Percentiles rank a stretch among this genome's conserved stretches.
Evolutionary conservation across 1,140 invertebrate genomes (phyloP).

Genomic region (Danaus plexippus): DNA sequence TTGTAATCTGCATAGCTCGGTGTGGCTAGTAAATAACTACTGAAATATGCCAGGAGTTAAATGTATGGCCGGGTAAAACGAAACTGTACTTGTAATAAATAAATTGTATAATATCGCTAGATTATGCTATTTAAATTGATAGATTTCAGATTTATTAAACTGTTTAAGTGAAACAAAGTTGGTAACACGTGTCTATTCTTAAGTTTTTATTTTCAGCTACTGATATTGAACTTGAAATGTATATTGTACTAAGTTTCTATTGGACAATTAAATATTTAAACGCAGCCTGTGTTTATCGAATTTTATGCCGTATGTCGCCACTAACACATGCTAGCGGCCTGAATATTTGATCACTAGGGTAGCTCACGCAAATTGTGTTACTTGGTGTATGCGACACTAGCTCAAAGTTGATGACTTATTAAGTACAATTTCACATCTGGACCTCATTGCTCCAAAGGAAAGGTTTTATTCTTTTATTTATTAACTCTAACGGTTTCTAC

Average conservation of each 20-base stretch:
- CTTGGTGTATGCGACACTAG: conserved; percentile 26
- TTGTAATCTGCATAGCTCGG: conserved; percentile 33
- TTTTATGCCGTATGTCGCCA: conserved; percentile 20
- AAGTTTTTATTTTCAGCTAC: too few species aligned
- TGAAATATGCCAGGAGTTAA: conserved; percentile 20
- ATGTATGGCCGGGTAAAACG: conserved; percentile 10
- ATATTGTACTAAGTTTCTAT: too few species aligned
- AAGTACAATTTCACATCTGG: conserved; percentile 5
- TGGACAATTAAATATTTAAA: neutral
- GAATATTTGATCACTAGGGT: conserved; percentile 35
- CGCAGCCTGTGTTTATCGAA: conserved; percentile 5
- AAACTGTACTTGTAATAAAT: too few species aligned
- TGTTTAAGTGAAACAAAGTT: too few species aligned
- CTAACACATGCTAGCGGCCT: conserved; percentile 25
- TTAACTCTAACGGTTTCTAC: too few species aligned
- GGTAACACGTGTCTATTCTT: too few species aligned
- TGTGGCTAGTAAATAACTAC: conserved; percentile 33
- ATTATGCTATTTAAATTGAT: too few species aligned
- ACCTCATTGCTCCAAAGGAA: too few species aligned
- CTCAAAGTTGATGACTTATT: conserved; percentile 29
- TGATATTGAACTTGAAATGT: too few species aligned
- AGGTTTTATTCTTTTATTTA: too few species aligned
- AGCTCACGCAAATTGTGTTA: conserved; percentile 39
- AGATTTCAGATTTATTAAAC: too few species aligned
- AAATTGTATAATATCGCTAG: too few species aligned